Conservation (phyloP, 2,113 vertebrate genomes). For the Zosterops hypoxanthus region DNA sequence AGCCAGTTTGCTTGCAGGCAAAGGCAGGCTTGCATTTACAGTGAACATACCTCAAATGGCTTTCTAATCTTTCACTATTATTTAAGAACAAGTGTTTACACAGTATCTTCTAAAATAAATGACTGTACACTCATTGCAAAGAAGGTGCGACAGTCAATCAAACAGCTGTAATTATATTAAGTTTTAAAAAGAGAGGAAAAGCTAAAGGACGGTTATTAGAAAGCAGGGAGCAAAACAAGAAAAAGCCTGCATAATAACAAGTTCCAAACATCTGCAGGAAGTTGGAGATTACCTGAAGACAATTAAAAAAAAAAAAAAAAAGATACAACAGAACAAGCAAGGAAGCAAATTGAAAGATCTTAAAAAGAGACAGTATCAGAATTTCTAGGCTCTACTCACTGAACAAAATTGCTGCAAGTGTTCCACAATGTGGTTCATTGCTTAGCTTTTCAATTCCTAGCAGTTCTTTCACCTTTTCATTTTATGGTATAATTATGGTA, state of each 20-base stretch:
- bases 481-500: background rate
- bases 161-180: background rate
- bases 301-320: background rate
- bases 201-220: background rate
- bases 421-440: fast-evolving
- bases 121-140: background rate
- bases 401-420: background rate
- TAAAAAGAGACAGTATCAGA: background rate
- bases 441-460: background rate
- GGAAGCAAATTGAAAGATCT: background rate
- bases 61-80: background rate
- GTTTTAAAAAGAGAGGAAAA: background rate
- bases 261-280: background rate
- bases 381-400: background rate
- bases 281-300: background rate
- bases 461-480: background rate
- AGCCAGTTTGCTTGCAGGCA: background rate
- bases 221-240: background rate
- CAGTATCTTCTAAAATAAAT: background rate
- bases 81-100: background rate
- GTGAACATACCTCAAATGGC: background rate
- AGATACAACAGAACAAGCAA: background rate
- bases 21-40: background rate
- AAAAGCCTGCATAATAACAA: background rate
- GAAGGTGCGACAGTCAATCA: background rate